Base-by-base conservation (phyloP, 2,888 invertebrate species). In the Dicycla oo region DNA sequence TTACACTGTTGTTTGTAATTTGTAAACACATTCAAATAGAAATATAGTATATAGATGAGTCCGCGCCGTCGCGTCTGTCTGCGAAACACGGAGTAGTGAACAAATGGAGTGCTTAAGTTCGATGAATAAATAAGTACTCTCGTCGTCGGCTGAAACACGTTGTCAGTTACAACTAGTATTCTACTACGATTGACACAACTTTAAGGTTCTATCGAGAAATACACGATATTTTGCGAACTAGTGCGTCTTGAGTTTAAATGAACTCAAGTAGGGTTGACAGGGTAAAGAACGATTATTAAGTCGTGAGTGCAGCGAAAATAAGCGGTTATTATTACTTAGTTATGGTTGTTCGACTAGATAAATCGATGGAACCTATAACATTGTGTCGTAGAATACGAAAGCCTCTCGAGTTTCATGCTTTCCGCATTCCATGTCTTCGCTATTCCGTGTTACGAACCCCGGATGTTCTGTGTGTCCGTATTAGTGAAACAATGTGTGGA, bases 401-500 rank as follows among this genome's bases (percentile, higher is more conserved):
- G 0, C 5, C 40, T 38, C 40, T 15, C 43, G 26, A 34, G 11
- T 23, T 73, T 30, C 20, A 30, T 38, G 30, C 13, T 20, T n/a
- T 61, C 2, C 47, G n/a, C 51, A 73, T 58, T 82, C 40, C 73
- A 82, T 82, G 45, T 67, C 13, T 79, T 78, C 43, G 64, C 54
- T 78, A 73, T 53, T 73, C 83, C 49, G 69, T 73, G 63, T 43
- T 62, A 8, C 45, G 45, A 61, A 57, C 30, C n/a, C 30, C 53
- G 66, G 51, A 49, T 43, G n/a, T n/a, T n/a, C n/a, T n/a, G 49
- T 77, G 84, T 85, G 85, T 89, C 87, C 87, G 90, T 91, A 88
- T 88, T 91, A 90, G 89, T 84, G 81, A 88, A 90, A 88, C 88
- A 85, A 89, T 88, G 78, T 77, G 69, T 63, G 75, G 76, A 81